A percentile compares a stretch with the other conserved stretches of the same genome.
Conservation (phyloP, 2,797 vertebrate species). For the Chelonia mydas region DNA sequence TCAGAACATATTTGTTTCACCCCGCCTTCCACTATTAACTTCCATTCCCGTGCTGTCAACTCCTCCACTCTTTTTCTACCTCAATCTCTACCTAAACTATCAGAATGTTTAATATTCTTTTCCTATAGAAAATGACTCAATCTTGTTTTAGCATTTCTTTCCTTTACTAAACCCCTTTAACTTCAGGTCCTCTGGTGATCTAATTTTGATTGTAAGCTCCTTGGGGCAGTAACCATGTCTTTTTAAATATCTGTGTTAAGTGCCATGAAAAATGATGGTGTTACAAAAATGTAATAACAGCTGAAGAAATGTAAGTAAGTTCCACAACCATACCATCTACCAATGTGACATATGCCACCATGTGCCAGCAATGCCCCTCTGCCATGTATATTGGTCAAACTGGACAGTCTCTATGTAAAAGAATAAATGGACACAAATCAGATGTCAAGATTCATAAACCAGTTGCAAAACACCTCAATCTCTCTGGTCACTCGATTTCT, state of each 20-base stretch:
- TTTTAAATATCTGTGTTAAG: background rate
- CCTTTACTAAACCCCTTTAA: background rate
- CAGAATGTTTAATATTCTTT: background rate
- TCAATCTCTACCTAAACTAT: background rate
- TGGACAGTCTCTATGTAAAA: too few species aligned
- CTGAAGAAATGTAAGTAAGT: too few species aligned
- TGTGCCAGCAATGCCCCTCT: too few species aligned
- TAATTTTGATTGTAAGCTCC: background rate
- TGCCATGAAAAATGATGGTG: background rate
- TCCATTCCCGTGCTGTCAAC: background rate
- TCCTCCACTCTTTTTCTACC: background rate
- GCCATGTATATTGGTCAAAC: too few species aligned
- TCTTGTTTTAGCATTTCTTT: background rate
- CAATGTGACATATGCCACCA: too few species aligned
- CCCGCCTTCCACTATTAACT: background rate
- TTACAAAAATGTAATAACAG: background rate
- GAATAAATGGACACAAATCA: too few species aligned
- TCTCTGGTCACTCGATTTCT: too few species aligned
- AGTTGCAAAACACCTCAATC: too few species aligned
- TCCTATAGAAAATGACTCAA: background rate
- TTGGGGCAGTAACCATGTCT: background rate
- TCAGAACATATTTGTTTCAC: background rate
- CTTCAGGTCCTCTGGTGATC: background rate
- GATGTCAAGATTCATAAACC: too few species aligned
- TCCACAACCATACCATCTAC: too few species aligned